phyloP scores from a whole-genome alignment of 2,888 invertebrate genomes.

The Calameuta pallipes region DNA sequence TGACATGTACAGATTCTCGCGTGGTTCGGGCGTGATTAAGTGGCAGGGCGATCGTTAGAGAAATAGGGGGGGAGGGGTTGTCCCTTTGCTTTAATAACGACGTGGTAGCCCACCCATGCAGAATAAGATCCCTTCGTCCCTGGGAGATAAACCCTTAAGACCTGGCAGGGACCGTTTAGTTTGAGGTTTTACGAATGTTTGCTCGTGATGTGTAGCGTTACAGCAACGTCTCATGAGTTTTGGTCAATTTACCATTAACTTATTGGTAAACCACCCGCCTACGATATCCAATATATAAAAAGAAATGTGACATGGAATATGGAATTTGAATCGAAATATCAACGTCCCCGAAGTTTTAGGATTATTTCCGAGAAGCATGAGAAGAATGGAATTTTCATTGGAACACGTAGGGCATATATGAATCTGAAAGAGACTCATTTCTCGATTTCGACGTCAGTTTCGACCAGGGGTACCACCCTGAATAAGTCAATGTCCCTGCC shows the following conservation, averaged over 20 bases:
- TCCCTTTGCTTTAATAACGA: conserved; percentile 16
- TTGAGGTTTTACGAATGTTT: background rate
- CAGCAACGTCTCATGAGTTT: background rate
- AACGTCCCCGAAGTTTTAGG: background rate
- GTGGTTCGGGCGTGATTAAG: conserved; percentile 16
- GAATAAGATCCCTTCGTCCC: conserved; percentile 5
- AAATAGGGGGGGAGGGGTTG: background rate
- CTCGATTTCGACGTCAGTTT: background rate
- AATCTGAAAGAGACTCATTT: background rate
- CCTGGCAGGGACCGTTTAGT: background rate
- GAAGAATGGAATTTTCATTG: background rate
- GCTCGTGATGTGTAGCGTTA: background rate
- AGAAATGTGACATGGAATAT: background rate
- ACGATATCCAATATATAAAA: background rate
- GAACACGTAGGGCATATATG: background rate
- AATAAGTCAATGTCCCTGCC: conserved; percentile 15
- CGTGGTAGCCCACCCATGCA: conserved; percentile 19
- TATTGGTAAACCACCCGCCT: background rate
- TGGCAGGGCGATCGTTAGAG: background rate
- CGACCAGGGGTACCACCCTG: background rate
- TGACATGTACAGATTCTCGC: background rate
- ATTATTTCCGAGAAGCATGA: background rate
- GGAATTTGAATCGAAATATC: background rate
- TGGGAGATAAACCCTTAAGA: background rate
- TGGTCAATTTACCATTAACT: background rate